A percentile compares a stretch with the other conserved stretches of the same genome.
Evolutionary conservation across 2,797 vertebrate species (phyloP).

Genomic region (Coregonus ussuriensis): DNA sequence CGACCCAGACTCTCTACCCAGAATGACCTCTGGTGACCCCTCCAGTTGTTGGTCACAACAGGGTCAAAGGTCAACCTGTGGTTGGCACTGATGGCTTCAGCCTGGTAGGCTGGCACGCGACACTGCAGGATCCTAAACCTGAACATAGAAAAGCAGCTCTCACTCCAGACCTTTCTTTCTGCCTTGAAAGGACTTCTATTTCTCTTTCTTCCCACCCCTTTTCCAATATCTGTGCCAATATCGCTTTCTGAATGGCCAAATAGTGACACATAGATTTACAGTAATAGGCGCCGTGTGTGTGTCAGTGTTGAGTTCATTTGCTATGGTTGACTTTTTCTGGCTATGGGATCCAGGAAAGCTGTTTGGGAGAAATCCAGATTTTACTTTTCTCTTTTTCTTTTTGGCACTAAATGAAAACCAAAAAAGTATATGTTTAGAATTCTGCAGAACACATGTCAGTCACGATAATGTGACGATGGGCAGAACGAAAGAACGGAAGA

Average conservation of each 20-base stretch:
- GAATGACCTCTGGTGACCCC: slow-evolving; percentile 54
- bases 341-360: neutral
- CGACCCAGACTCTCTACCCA: slow-evolving; percentile 40
- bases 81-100: slow-evolving; percentile 66
- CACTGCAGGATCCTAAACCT: slow-evolving; percentile 74
- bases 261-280: slow-evolving; percentile 47
- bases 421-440: slow-evolving; percentile 65
- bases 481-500: slow-evolving; percentile 54
- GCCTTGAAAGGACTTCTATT: slow-evolving; percentile 57
- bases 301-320: slow-evolving; percentile 8
- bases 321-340: slow-evolving; percentile 3
- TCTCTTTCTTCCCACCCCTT: slow-evolving; percentile 42
- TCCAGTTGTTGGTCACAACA: slow-evolving; percentile 54
- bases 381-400: slow-evolving; percentile 32
- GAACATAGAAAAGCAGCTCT: slow-evolving; percentile 45
- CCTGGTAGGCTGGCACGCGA: slow-evolving; percentile 24
- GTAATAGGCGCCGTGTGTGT: slow-evolving; percentile 15
- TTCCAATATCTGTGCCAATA: slow-evolving; percentile 50
- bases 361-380: neutral
- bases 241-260: slow-evolving; percentile 46
- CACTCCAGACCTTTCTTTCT: slow-evolving; percentile 47
- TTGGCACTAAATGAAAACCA: slow-evolving; percentile 17
- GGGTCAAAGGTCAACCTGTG: slow-evolving; percentile 60
- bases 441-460: slow-evolving; percentile 67
- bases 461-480: slow-evolving; percentile 58